Percentiles rank a stretch among this genome's conserved stretches.
Evolutionary conservation across 2,797 vertebrate species (phyloP).

Genomic region (Heterohyrax brucei): DNA sequence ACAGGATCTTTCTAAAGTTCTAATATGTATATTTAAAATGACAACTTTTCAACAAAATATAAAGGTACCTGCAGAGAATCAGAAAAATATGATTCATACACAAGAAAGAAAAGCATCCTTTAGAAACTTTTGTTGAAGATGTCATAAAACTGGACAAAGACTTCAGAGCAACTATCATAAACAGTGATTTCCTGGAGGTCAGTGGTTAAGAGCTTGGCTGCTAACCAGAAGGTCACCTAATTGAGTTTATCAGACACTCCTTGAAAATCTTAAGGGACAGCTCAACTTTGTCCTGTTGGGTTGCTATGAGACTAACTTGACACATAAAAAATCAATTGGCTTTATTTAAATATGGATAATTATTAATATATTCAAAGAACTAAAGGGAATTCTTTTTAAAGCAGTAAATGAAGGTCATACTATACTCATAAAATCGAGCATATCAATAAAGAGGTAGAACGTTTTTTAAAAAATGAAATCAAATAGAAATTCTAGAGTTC

Average conservation of each 20-base stretch:
- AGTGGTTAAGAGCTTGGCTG: too few species aligned
- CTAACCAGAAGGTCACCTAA: too few species aligned
- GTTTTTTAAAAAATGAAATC: neutral
- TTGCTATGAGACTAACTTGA: too few species aligned
- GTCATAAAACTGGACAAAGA: neutral
- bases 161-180: neutral
- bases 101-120: neutral
- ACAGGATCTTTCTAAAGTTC: neutral
- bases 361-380: neutral
- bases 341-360: too few species aligned
- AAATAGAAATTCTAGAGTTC: neutral
- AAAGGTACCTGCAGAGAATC: neutral
- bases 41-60: neutral
- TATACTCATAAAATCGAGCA: neutral
- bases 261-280: too few species aligned
- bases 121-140: neutral
- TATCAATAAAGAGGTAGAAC: neutral
- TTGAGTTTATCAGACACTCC: too few species aligned
- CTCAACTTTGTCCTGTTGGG: too few species aligned
- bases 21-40: neutral
- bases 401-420: neutral
- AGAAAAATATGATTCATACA: neutral
- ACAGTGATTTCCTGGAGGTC: too few species aligned
- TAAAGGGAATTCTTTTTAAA: neutral
- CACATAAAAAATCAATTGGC: too few species aligned